phyloP scores from a whole-genome alignment of 2,797 vertebrate species.

The Bradypodion ventrale region DNA sequence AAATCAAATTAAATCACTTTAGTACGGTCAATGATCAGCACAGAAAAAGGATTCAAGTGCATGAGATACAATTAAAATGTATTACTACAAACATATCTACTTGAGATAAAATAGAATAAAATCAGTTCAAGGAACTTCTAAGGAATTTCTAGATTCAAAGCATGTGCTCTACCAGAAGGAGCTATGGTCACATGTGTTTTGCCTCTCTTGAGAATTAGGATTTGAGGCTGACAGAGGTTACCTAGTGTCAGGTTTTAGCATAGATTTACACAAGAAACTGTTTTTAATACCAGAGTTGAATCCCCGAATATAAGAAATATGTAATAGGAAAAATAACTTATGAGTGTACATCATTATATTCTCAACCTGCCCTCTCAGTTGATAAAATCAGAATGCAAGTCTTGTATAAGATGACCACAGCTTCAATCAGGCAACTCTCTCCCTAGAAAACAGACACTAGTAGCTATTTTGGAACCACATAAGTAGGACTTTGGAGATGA shows the following conservation, averaged over 20 bases:
- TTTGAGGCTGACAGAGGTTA: not conserved
- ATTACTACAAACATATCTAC: too few species aligned
- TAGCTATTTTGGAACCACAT: not conserved
- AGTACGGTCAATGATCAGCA: too few species aligned
- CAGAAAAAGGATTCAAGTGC: too few species aligned
- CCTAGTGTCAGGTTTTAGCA: not conserved
- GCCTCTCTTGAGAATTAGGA: not conserved
- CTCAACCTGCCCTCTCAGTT: not conserved
- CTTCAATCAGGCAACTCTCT: not conserved
- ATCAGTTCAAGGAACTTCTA: not conserved
- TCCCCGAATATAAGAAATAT: not conserved
- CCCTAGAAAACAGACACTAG: not conserved
- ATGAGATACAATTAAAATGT: too few species aligned
- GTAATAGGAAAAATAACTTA: not conserved
- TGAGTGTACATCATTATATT: not conserved
- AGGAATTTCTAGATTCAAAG: not conserved
- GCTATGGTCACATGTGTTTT: not conserved
- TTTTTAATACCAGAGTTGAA: not conserved
- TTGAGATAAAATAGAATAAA: too few species aligned
- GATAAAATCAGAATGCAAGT: not conserved
- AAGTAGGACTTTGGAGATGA: not conserved
- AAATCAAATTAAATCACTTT: too few species aligned
- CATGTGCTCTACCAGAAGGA: not conserved
- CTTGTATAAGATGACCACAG: not conserved
- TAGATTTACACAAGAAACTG: not conserved